Evolutionary conservation across 2,888 invertebrate species (phyloP), one percentile per base, ranked within the genome.

Genomic region (Tachina fera): DNA sequence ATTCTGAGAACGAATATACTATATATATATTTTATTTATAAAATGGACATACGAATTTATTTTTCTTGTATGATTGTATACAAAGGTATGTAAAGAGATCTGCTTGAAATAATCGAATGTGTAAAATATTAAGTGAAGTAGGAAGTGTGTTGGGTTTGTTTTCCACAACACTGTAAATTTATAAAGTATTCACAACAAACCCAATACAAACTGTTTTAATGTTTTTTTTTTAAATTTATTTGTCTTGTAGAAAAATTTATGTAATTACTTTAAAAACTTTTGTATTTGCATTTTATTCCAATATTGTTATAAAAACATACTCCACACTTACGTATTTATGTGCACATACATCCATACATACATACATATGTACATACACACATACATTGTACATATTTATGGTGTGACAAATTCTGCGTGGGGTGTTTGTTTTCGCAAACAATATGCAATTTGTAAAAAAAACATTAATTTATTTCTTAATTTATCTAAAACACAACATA

Each of bases 301-400:
- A 81, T 81, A 68, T 81, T 51, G 80, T 74, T 81, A 74, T 41
- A 74, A 75, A 81, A 41, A 51, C 74, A 75, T 75, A n/a, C 14
- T 43, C 16, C 16, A 41, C 16, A 39, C 1, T 61, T 61, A 6
- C 41, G 11, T 58, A 6, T 31, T n/a, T 39, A 49, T 22, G 61
- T 53, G 45, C 31, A 6, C 10, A 10, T 14, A 16, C 19, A 22
- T 45, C 41, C n/a, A 68, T 53, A 39, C 16, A 41, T 11, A n/a
- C 0, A 19, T 61, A 6, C 16, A 4, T 58, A 6, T 58, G 14
- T 45, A 49, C n/a, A 68, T 58, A 31, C 6, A 4, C 6, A 31
- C 31, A 31, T 6, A 6, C 31, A 31, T 31, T 31, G 6, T 5
- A 6, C 31, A 6, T 31, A 31, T 31, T 31, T 70, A 68, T 61